Conservation (phyloP, 2,797 vertebrate species). For the Craterocephalus amniculus region DNA sequence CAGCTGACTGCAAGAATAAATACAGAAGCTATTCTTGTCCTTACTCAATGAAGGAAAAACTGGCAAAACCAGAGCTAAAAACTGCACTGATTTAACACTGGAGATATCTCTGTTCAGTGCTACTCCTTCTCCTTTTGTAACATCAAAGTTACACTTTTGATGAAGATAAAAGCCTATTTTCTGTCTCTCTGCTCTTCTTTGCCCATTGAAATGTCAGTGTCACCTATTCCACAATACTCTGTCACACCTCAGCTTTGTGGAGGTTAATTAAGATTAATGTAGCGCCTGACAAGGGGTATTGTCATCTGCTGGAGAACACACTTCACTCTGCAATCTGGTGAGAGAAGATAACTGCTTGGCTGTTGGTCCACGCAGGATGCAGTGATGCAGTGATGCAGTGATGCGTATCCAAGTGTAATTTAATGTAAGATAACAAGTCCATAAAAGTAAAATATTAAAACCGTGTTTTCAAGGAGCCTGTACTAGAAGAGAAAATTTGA, state of each 20-base stretch:
- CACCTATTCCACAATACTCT: constrained; percentile 20
- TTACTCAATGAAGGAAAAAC: neutral
- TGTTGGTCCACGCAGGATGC: constrained; percentile 4
- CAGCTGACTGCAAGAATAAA: neutral
- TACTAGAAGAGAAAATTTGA: neutral
- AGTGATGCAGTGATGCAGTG: constrained; percentile 7
- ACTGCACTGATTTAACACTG: neutral
- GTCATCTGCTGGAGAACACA: constrained; percentile 32
- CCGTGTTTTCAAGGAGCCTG: neutral
- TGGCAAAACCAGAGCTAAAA: neutral
- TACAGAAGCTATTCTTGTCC: neutral
- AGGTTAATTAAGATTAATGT: constrained; percentile 58
- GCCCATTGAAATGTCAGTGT: constrained; percentile 33
- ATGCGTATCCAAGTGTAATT: constrained; percentile 14
- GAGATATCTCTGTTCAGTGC: constrained; percentile 4
- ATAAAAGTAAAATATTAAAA: constrained; percentile 2
- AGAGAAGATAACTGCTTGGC: constrained; percentile 24
- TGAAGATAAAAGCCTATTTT: constrained; percentile 5
- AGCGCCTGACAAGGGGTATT: constrained; percentile 13
- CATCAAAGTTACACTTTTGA: constrained; percentile 15
- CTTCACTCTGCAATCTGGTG: constrained; percentile 34
- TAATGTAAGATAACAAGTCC: neutral
- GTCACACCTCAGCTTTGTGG: constrained; percentile 8
- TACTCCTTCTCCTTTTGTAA: constrained; percentile 1
- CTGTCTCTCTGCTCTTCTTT: neutral